These are phyloP conservation scores for Phoenoteleia sp. DNA, from an alignment of 2,888 invertebrate genomes.

Conservation along the genomic window DNA sequence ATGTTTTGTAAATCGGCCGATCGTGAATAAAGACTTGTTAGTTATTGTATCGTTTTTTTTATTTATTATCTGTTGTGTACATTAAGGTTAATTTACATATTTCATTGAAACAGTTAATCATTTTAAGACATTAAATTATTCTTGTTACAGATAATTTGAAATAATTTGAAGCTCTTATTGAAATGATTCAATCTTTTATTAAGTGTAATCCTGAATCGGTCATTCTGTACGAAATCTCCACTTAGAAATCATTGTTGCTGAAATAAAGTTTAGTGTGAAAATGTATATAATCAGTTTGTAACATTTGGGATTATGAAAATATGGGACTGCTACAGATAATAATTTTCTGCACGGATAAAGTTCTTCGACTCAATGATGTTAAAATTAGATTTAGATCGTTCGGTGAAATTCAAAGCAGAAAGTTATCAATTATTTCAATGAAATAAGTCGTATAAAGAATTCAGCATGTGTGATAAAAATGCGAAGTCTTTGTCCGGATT, in stretches of 20 bases:
- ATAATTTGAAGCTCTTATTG: too few relatives aligned
- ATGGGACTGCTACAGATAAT: background rate
- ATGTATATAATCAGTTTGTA: too few relatives aligned
- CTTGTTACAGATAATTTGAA: too few relatives aligned
- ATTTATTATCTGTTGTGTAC: background rate
- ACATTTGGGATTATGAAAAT: too few relatives aligned
- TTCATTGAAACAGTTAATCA: slow-evolving; percentile 15
- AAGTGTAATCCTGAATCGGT: too few relatives aligned
- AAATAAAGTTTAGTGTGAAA: too few relatives aligned
- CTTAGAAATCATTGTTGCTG: too few relatives aligned
- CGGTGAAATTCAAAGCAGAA: slow-evolving; percentile 17
- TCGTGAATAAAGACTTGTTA: slow-evolving; percentile 63
- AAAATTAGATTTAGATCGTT: slow-evolving; percentile 21
- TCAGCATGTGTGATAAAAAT: slow-evolving; percentile 30
- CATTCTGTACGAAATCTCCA: too few relatives aligned
- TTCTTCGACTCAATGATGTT: background rate
- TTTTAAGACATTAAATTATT: too few relatives aligned
- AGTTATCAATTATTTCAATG: slow-evolving; percentile 48
- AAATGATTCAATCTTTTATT: too few relatives aligned
- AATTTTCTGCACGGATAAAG: slow-evolving; percentile 23
- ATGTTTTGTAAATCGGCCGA: slow-evolving; percentile 62
- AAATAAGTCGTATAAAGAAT: slow-evolving; percentile 35
- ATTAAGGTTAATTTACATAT: background rate
- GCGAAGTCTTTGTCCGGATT: slow-evolving; percentile 23
- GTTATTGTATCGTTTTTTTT: slow-evolving; percentile 53